These are phyloP conservation scores for Atopsyche davidsoni DNA, from an alignment of 1,140 invertebrate genomes.

Conservation along the genomic window DNA sequence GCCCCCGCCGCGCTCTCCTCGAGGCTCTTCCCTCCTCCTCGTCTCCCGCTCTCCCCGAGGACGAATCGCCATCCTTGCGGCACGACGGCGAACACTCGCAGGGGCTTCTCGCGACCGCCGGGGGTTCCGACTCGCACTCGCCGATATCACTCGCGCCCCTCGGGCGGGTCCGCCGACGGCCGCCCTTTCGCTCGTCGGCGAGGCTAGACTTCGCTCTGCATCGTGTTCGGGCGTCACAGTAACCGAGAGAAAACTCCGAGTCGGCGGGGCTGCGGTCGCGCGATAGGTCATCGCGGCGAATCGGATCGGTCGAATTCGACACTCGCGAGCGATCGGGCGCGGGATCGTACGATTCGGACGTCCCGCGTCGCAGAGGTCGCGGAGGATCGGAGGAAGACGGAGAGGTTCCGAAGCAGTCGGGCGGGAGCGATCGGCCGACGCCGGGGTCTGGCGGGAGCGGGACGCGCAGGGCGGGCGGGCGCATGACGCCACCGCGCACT, in stretches of 20 bases:
- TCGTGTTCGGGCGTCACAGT: too few species aligned
- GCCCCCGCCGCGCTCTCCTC: conserved; percentile 3
- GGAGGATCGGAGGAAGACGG: not conserved
- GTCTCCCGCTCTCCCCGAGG: conserved; percentile 1
- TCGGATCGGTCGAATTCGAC: conserved; percentile 4
- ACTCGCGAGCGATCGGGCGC: not conserved
- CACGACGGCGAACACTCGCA: not conserved
- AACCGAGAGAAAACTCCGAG: too few species aligned
- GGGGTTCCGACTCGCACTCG: not conserved
- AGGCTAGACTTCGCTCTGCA: too few species aligned
- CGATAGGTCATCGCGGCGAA: too few species aligned
- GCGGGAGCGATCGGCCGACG: not conserved
- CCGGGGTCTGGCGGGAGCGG: not conserved
- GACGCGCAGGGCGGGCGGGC: conserved; percentile 4
- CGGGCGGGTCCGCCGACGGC: too few species aligned
- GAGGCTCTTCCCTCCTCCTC: not conserved
- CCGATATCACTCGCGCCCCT: not conserved
- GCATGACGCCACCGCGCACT: not conserved
- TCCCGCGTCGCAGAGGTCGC: not conserved
- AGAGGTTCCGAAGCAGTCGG: not conserved
- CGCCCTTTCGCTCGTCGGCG: too few species aligned
- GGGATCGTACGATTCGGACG: not conserved
- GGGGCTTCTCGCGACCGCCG: not conserved
- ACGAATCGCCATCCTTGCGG: not conserved
- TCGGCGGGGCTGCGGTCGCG: too few species aligned